Base-by-base conservation (phyloP, 1,140 invertebrate species). In the Odontomachus brunneus region DNA sequence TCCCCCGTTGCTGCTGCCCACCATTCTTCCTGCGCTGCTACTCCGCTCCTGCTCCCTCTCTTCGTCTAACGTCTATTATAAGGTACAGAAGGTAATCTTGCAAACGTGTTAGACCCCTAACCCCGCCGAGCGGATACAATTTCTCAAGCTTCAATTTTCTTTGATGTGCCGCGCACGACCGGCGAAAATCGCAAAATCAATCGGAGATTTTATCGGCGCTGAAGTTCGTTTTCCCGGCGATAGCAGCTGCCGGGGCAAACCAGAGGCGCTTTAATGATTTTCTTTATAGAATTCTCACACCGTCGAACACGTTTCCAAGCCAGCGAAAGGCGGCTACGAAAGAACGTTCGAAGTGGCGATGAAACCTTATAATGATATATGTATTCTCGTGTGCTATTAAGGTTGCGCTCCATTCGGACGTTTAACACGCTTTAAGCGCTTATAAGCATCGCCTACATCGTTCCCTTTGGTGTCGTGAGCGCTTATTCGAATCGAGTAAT, bases 191-290 rank as follows among this genome's bases (percentile, higher is more conserved):
- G 53, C 19, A 9, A 55, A 55, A 19, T 55, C 53, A 55, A 55
- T 55, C n/a, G 53, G n/a, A 55, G 53, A 55, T 55, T 19, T 55
- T 55, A 55, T 55, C 53, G n/a, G n/a, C 53, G 53, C n/a, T 3
- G 22, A 55, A 19, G 53, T 55, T 19, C 53, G 53, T 55, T 55
- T 19, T 11, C 53, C 5, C 53, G 19, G 53, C 19, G 19, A 55
- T 19, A 55, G 53, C n/a, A 7, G n/a, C 53, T n/a, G 5, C 53
- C 22, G 53, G 22, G 5, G n/a, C 22, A 55, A 19, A 4, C 19
- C n/a, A 19, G n/a, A 55, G 53, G 53, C n/a, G n/a, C 53, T 4
- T 55, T 19, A 55, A 55, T n/a, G 53, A 55, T 55, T 55, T 55
- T 55, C 53, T 55, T 55, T 19, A 55, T 55, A 19, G 38, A 44